A percentile compares a stretch with the other conserved stretches of the same genome.
Evolutionary conservation across 2,797 vertebrate genomes (phyloP).

Genomic region (Clarias pachynema): DNA sequence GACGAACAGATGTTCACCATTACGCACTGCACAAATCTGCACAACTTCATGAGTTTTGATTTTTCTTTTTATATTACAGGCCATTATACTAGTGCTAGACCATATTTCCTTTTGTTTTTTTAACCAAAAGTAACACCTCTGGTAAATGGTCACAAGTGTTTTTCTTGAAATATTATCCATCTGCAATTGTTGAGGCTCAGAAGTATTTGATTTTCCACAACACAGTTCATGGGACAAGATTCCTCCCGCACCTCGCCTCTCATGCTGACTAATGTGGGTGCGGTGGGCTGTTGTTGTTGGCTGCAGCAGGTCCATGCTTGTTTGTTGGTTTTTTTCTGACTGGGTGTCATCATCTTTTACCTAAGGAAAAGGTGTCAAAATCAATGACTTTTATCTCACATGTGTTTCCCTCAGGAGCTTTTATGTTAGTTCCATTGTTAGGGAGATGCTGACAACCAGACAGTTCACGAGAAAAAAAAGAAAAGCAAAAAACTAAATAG

Average conservation of each 20-base stretch:
- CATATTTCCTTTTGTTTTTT: not conserved
- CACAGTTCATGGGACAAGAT: constrained; percentile 24
- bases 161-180: constrained; percentile 1
- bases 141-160: not conserved
- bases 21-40: not conserved
- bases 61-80: not conserved
- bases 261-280: constrained; percentile 25
- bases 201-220: not conserved
- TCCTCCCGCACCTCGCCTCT: not conserved
- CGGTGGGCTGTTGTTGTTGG: not conserved
- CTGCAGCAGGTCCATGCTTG: constrained; percentile 24
- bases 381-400: constrained; percentile 44
- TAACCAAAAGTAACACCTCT: not conserved
- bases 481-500: not conserved
- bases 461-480: constrained; percentile 24
- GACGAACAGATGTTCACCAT: not conserved
- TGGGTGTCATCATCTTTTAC: constrained; percentile 17
- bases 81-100: not conserved
- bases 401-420: constrained; percentile 32
- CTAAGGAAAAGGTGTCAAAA: constrained; percentile 33
- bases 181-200: not conserved
- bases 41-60: not conserved
- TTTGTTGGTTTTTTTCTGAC: constrained; percentile 12
- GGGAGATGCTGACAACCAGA: not conserved
- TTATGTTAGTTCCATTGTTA: constrained; percentile 23